phyloP scores from a whole-genome alignment of 2,113 vertebrate species.

The Jacana jacana region DNA sequence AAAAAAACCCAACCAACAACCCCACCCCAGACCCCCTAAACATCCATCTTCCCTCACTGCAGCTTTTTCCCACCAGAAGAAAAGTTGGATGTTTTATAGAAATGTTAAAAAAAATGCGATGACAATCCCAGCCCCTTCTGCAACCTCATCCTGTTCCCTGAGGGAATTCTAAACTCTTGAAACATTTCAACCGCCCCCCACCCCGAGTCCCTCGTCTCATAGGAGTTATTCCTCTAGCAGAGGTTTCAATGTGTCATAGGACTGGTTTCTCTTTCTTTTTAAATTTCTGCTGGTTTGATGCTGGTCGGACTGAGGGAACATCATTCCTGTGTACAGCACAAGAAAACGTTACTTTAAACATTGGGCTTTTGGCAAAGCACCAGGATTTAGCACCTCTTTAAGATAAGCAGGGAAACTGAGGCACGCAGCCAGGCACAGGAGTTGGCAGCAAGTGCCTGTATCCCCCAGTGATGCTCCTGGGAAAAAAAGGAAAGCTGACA shows the following conservation, averaged over 20 bases:
- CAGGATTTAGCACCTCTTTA: neutral
- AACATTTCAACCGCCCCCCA: neutral
- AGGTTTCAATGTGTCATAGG: neutral
- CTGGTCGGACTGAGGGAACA: rapidly evolving
- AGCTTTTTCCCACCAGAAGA: slow-evolving; percentile 47
- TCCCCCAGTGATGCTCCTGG: too few species aligned
- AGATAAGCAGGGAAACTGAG: neutral
- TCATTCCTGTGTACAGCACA: rapidly evolving
- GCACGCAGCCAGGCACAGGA: rapidly evolving
- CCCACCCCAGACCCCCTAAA: neutral
- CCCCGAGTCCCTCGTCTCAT: neutral
- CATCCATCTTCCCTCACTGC: neutral
- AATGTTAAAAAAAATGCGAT: slow-evolving; percentile 14
- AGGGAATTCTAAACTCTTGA: neutral
- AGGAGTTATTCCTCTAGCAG: neutral
- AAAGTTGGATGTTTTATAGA: neutral
- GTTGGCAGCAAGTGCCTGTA: too few species aligned
- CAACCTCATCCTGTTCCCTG: neutral
- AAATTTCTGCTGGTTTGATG: neutral
- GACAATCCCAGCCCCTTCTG: slow-evolving; percentile 34
- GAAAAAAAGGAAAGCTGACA: neutral
- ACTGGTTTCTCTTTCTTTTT: neutral
- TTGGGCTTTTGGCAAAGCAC: neutral
- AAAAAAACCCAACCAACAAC: neutral
- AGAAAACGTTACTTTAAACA: neutral